These are phyloP conservation scores for Tortrix viridana DNA, from an alignment of 2,888 invertebrate genomes.

Conservation along the genomic window DNA sequence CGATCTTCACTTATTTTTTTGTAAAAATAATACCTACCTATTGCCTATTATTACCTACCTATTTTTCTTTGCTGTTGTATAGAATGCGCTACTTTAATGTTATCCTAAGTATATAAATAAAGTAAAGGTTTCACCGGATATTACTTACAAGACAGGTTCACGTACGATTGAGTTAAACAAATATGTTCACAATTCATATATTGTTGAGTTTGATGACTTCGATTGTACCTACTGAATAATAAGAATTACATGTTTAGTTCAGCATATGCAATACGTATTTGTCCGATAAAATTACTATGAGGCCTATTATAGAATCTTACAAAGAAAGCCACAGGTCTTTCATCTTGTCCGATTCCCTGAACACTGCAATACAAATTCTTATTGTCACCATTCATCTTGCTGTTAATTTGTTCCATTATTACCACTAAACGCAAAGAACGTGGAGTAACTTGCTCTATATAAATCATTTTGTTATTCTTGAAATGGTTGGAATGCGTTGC, in stretches of 20 bases:
- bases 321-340: background rate
- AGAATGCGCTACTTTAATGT: too few relatives aligned
- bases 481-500: slow-evolving; percentile 13
- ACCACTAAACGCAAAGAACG: slow-evolving; percentile 21
- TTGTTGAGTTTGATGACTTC: too few relatives aligned
- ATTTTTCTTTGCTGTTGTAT: too few relatives aligned
- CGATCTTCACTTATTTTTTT: background rate
- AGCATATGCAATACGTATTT: background rate
- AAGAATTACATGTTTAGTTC: too few relatives aligned
- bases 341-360: slow-evolving; percentile 1
- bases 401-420: slow-evolving; percentile 49
- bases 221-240: too few relatives aligned
- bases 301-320: background rate
- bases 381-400: slow-evolving; percentile 46
- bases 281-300: background rate
- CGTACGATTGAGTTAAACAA: too few relatives aligned
- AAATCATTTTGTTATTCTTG: slow-evolving; percentile 36
- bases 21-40: too few relatives aligned
- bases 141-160: too few relatives aligned
- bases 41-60: too few relatives aligned
- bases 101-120: too few relatives aligned
- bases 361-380: slow-evolving; percentile 39
- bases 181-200: too few relatives aligned
- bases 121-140: too few relatives aligned
- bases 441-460: slow-evolving; percentile 23